Conservation (phyloP, 2,888 invertebrate species). For the Tortrix viridana region DNA sequence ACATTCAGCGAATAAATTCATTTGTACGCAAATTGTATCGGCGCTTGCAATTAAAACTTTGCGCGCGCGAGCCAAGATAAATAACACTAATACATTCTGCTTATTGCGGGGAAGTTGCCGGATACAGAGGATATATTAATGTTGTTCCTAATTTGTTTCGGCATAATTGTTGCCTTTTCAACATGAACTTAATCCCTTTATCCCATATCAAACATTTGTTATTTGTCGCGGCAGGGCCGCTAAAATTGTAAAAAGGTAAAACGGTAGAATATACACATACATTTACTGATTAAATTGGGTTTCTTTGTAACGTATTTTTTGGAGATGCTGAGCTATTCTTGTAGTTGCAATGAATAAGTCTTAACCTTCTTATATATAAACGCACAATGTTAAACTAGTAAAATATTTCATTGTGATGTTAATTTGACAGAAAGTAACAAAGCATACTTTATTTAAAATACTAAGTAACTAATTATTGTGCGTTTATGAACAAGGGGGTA, state of each 20-base stretch:
- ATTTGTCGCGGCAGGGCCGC: constrained; percentile 27
- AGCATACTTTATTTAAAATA: no score
- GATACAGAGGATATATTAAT: constrained; percentile 82
- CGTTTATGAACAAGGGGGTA: background rate
- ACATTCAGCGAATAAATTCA: constrained; percentile 83
- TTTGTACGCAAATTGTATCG: constrained; percentile 84
- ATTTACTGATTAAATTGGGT: constrained; percentile 20
- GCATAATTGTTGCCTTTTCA: constrained; percentile 72
- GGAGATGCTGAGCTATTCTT: background rate
- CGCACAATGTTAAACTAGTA: no score
- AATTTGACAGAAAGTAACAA: no score
- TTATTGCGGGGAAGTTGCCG: constrained; percentile 80
- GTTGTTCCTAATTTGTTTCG: constrained; percentile 82
- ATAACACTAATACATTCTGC: constrained; percentile 84
- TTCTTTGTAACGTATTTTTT: constrained; percentile 7
- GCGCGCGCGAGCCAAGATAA: constrained; percentile 82
- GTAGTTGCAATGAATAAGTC: no score
- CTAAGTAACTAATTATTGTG: no score
- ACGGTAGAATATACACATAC: background rate
- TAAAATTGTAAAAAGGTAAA: no score
- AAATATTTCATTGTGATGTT: no score
- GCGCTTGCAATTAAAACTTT: constrained; percentile 85
- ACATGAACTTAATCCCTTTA: constrained; percentile 70
- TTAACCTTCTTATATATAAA: no score
- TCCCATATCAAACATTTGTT: constrained; percentile 57